These are phyloP conservation scores for Notarius lentiginosus DNA, from an alignment of 2,113 vertebrate species.

Conservation along the genomic window DNA sequence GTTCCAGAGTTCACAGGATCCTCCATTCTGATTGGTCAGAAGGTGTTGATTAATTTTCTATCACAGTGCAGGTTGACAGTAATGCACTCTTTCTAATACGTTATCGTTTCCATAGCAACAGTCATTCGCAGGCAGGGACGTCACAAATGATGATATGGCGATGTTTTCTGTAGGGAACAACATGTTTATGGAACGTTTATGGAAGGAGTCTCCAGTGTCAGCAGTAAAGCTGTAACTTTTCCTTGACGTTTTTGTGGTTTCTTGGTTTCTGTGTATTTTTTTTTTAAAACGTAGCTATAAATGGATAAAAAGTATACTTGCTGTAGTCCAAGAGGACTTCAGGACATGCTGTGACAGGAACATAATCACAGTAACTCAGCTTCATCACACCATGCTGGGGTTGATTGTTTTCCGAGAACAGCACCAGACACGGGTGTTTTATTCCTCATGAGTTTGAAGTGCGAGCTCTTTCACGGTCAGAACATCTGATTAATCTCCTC, in stretches of 20 bases:
- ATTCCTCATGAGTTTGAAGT: background rate
- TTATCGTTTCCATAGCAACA: background rate
- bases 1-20: background rate
- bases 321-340: background rate
- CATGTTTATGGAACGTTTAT: background rate
- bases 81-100: background rate
- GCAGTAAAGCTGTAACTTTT: background rate
- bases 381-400: background rate
- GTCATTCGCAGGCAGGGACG: too few relatives aligned
- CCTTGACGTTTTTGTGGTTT: too few relatives aligned
- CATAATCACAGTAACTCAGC: background rate
- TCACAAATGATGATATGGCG: too few relatives aligned
- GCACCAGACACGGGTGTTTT: background rate
- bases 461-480: too few relatives aligned
- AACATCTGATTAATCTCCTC: background rate
- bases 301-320: background rate
- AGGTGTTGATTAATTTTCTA: background rate
- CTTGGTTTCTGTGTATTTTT: too few relatives aligned
- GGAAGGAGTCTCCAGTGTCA: background rate
- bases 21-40: conserved; percentile 1
- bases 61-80: background rate
- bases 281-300: background rate
- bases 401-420: background rate
- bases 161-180: background rate
- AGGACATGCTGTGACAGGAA: background rate